Evolutionary conservation across 2,888 invertebrate species (phyloP).

Genomic region (Idaea straminata): DNA sequence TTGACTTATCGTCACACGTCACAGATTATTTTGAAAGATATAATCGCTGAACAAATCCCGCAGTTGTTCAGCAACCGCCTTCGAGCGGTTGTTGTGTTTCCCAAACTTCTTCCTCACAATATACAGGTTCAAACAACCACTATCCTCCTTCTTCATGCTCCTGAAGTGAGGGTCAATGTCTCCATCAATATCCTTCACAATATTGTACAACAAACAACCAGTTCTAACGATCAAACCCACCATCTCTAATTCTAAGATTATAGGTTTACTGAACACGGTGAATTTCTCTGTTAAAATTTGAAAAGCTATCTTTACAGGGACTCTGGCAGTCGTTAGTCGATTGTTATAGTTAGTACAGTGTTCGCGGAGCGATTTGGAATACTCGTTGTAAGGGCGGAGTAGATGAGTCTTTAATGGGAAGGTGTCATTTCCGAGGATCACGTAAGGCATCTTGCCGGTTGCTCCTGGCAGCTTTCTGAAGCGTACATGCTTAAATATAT

Average conservation of each 20-base stretch:
- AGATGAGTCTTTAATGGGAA: not conserved
- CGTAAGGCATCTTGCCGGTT: not conserved
- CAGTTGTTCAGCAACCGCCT: not conserved
- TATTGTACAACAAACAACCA: not conserved
- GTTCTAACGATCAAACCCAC: not conserved
- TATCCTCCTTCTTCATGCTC: not conserved
- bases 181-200: not conserved
- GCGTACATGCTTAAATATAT: not conserved
- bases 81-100: not conserved
- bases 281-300: conserved; percentile 2
- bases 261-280: not conserved
- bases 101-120: not conserved
- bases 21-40: not conserved
- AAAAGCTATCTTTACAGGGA: not conserved
- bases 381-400: not conserved
- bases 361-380: not conserved
- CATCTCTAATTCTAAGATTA: not conserved
- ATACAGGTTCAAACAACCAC: not conserved
- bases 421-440: not conserved
- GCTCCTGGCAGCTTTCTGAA: not conserved
- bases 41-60: not conserved
- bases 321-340: not conserved
- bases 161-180: not conserved
- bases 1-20: not conserved
- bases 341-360: not conserved